Evolutionary conservation across 2,888 invertebrate genomes (phyloP).

Genomic region (Apoderus coryli): DNA sequence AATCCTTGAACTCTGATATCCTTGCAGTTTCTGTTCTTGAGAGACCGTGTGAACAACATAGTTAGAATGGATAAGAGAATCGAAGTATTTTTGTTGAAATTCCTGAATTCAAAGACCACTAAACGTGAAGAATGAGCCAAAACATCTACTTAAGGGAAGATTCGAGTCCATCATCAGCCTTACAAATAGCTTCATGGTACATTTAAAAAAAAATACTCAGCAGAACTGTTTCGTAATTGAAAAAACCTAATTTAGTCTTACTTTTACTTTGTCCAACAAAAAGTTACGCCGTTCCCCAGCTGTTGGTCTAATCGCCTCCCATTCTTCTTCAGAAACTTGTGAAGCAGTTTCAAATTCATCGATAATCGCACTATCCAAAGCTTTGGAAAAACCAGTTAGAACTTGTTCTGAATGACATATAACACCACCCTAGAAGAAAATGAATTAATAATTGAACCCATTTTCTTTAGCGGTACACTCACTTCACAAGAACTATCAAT

Average conservation of each 20-base stretch:
- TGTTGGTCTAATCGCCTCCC: slow-evolving; percentile 62
- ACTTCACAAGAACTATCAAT: slow-evolving; percentile 41
- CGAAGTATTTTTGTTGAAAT: no score
- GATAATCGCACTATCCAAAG: slow-evolving; percentile 49
- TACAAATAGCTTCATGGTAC: no score
- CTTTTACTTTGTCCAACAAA: slow-evolving; percentile 52
- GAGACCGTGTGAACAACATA: no score
- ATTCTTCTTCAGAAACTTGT: slow-evolving; percentile 72
- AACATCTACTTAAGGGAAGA: no score
- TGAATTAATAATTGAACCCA: neutral
- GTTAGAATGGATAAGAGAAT: no score
- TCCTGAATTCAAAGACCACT: no score
- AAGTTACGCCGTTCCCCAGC: slow-evolving; percentile 50
- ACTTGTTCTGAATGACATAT: slow-evolving; percentile 56
- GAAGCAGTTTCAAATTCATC: slow-evolving; percentile 59
- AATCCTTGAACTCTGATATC: no score
- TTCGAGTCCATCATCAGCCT: no score
- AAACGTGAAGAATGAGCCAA: no score
- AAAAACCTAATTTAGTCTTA: slow-evolving; percentile 23
- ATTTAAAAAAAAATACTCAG: no score
- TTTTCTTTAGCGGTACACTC: no score
- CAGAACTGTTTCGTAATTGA: slow-evolving; percentile 7
- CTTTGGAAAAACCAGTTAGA: slow-evolving; percentile 48
- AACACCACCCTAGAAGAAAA: slow-evolving; percentile 42
- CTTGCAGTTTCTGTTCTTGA: no score